Evolutionary conservation across 35 echinoderm and acorn worm species (phyloP), one percentile per base, ranked within the genome.

Genomic region (Ophiothrix spiculata): DNA sequence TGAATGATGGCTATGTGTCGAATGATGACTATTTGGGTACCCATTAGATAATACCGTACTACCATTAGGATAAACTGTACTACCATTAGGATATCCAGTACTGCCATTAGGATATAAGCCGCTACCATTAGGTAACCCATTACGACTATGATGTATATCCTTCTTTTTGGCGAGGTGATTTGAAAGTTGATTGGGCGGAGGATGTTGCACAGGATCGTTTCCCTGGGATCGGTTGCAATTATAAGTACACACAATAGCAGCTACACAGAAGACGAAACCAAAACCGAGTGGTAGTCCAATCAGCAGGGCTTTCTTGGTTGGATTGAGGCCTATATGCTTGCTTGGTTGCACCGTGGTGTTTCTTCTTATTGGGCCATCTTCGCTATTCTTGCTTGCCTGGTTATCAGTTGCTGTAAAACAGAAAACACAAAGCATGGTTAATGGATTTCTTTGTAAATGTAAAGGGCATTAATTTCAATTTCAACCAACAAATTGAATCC

Each of bases 241-340:
- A 75, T 84, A 64, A 32, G 81, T 90, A 45, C 80, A 90, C 56
- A 90, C 46, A 10, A 83, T 29, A 21, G 81, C 64, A 15, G 64
- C 74, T 10, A 84, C 35, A n/a, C 81, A 56, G 80, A 90, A 90
- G 8, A 90, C 23, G 28, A 90, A 29, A 23, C 80, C 88, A n/a
- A 84, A 56, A 0, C 80, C 74, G 31, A 90, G 31, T 13, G 88
- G 88, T 31, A 90, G 75, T 31, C 80, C 81, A 25, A 90, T 90
- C 23, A 90, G 88, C 15, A 90, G 81, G 15, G 60, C 88, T 63
- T 90, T 82, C 34, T 84, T 75, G 15, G 74, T 84, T 14, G 39
- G 25, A 29, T 81, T 74, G 39, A 79, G 74, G 39, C 39, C 76
- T 11, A 29, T 17, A 15, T 60, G 81, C 36, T 35, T 77, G n/a